phyloP scores from a whole-genome alignment of 2,797 vertebrate species.

The Alauda arvensis region DNA sequence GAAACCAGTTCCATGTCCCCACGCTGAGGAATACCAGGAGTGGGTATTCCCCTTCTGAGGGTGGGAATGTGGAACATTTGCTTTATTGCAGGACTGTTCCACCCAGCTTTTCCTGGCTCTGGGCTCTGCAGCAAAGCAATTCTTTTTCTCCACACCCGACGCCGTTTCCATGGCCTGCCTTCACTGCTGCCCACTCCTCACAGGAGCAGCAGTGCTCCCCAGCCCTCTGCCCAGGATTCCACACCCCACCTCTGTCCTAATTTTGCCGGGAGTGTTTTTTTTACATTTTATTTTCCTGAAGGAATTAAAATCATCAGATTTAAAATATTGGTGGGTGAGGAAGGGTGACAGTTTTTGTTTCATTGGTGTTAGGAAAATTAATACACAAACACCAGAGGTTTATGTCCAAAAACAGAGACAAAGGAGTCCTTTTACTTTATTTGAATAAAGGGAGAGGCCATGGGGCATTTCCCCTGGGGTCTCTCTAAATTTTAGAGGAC shows the following conservation, averaged over 20 bases:
- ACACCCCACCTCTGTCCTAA: neutral
- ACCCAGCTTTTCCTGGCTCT: neutral
- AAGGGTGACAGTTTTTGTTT: neutral
- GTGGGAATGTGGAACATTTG: neutral
- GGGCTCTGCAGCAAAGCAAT: slow-evolving; percentile 11
- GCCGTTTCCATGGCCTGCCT: neutral
- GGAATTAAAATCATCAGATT: neutral
- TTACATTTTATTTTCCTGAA: neutral
- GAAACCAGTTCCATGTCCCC: neutral
- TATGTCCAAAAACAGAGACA: no score
- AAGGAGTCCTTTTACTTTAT: no score
- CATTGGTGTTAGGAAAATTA: no score
- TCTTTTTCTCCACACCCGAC: neutral
- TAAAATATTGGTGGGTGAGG: neutral
- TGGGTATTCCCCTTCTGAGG: neutral
- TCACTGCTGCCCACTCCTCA: fast-evolving
- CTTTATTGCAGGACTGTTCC: neutral
- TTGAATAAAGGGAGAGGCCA: no score
- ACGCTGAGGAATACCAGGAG: neutral
- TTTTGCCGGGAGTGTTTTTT: neutral
- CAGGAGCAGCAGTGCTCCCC: neutral
- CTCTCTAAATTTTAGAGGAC: no score
- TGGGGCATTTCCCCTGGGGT: no score
- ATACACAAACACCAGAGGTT: no score
- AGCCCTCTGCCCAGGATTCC: neutral